Percentiles rank a stretch among this genome's conserved stretches.
These are phyloP conservation scores for Prunella strophiata DNA, from an alignment of 2,797 vertebrate genomes.

Conservation along the genomic window DNA sequence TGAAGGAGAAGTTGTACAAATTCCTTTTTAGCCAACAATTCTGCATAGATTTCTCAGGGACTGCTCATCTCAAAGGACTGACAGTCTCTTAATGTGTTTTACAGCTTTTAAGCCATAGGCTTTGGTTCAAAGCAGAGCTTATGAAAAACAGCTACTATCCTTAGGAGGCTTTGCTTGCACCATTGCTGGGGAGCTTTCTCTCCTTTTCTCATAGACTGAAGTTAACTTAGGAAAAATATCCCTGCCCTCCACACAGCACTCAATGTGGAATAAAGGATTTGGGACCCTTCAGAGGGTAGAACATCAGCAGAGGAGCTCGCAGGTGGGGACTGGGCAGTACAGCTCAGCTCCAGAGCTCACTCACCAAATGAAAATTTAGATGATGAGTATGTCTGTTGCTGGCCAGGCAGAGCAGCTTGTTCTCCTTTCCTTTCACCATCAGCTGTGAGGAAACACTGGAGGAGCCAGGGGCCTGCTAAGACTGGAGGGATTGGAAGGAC, in stretches of 20 bases:
- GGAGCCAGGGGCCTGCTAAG: neutral
- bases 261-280: neutral
- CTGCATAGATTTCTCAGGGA: neutral
- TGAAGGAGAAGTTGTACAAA: neutral
- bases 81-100: neutral
- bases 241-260: neutral
- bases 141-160: neutral
- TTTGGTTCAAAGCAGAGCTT: constrained; percentile 12
- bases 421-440: neutral
- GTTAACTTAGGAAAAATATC: neutral
- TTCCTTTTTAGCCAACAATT: neutral
- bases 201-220: neutral
- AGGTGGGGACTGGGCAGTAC: neutral
- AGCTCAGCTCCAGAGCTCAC: neutral
- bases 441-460: neutral
- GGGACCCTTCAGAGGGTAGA: neutral
- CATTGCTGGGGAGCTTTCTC: neutral
- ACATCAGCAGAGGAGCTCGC: neutral
- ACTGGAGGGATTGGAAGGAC: neutral
- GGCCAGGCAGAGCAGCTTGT: neutral
- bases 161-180: neutral
- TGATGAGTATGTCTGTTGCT: neutral
- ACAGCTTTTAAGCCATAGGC: neutral
- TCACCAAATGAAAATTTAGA: neutral
- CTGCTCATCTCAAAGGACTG: neutral